A percentile compares a stretch with the other conserved stretches of the same genome.
phyloP scores from a whole-genome alignment of 2,113 vertebrate species.

The Salvelinus fontinalis region DNA sequence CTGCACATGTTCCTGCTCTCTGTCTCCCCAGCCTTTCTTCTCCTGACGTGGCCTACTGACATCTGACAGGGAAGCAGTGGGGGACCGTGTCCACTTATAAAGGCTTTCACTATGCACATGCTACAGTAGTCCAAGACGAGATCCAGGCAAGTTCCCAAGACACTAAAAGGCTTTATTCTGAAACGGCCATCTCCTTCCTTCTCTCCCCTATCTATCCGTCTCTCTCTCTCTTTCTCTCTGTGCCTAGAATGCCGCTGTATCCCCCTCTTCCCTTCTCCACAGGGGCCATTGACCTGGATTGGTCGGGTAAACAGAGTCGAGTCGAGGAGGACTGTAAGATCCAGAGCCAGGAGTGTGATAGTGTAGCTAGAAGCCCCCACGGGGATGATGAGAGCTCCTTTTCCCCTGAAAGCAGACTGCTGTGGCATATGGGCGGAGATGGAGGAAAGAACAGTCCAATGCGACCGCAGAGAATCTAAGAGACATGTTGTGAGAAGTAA shows the following conservation, averaged over 20 bases:
- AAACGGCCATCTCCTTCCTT: neutral
- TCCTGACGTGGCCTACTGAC: neutral
- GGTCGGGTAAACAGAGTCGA: constrained; percentile 9
- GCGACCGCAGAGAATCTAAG: too few species aligned
- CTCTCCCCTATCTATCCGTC: too few species aligned
- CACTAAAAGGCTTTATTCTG: neutral
- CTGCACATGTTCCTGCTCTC: too few species aligned
- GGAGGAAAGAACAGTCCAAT: neutral
- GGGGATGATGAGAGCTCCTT: neutral
- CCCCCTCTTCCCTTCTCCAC: neutral
- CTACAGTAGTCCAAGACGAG: neutral
- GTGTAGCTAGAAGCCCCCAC: neutral
- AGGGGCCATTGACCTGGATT: constrained; percentile 15
- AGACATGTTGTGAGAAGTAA: neutral
- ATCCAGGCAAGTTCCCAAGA: too few species aligned
- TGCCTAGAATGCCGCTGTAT: neutral
- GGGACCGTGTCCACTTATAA: neutral
- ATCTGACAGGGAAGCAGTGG: neutral
- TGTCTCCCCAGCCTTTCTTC: neutral
- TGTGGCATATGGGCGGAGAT: neutral
- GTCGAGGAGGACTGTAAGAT: neutral
- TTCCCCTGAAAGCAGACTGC: neutral
- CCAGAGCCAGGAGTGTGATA: neutral
- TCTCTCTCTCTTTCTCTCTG: too few species aligned
- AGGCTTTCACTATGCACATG: neutral